Conservation (phyloP, 2,113 vertebrate species). For the Saguinus midas region DNA sequence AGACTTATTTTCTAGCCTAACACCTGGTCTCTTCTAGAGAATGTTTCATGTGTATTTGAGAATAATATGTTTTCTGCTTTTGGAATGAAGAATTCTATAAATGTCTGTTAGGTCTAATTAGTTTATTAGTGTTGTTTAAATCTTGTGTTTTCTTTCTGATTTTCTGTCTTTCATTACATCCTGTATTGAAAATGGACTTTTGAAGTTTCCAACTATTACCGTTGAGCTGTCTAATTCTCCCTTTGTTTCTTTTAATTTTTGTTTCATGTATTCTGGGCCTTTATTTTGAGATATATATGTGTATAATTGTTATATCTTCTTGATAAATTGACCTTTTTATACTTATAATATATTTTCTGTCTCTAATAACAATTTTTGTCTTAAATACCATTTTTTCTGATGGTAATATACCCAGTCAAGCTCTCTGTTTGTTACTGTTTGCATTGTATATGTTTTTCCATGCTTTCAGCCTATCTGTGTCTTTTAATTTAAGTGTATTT, state of each 20-base stretch:
- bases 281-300: not conserved
- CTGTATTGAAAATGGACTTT: not conserved
- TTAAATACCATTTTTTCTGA: not conserved
- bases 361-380: constrained; percentile 10
- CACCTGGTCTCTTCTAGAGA: not conserved
- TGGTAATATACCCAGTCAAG: not conserved
- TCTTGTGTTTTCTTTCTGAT: not conserved
- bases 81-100: not conserved
- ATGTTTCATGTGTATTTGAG: not conserved
- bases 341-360: not conserved
- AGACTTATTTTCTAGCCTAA: not conserved
- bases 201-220: not conserved
- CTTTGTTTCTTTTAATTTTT: not conserved
- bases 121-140: not conserved
- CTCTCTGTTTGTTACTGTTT: not conserved
- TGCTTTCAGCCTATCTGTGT: not conserved
- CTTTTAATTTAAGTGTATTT: not conserved
- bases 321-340: not conserved
- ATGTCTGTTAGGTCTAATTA: not conserved
- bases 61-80: not conserved
- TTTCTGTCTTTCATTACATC: not conserved
- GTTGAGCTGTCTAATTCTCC: not conserved
- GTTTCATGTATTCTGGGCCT: not conserved
- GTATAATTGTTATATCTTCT: not conserved
- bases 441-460: not conserved